phyloP scores from a whole-genome alignment of 2,113 vertebrate species.

The Polypterus senegalus region DNA sequence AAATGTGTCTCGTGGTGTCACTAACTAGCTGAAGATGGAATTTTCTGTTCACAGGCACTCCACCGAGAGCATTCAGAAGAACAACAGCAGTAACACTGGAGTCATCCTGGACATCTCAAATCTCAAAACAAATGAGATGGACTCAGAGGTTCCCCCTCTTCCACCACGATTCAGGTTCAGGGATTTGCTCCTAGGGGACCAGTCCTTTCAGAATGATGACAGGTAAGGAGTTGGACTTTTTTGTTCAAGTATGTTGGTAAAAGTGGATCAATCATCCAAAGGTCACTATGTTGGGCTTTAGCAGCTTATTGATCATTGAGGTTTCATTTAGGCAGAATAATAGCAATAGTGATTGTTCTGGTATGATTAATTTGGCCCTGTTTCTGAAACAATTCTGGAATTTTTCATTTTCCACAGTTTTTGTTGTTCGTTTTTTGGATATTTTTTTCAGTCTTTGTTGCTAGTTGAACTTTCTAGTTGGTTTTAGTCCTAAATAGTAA shows the following conservation, averaged over 20 bases:
- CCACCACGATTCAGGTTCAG: slow-evolving; percentile 89
- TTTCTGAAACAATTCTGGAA: no score
- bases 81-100: slow-evolving; percentile 57
- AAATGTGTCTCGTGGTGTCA: no score
- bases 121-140: slow-evolving; percentile 74
- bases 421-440: no score
- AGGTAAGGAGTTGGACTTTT: slow-evolving; percentile 49
- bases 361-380: no score
- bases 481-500: no score
- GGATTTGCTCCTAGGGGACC: slow-evolving; percentile 88
- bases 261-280: not conserved
- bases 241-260: not conserved
- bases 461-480: no score
- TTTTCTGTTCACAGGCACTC: slow-evolving; percentile 46
- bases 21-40: no score
- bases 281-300: not conserved
- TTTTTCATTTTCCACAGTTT: no score
- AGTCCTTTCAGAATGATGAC: slow-evolving; percentile 82
- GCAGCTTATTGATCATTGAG: no score
- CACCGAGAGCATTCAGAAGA: slow-evolving; percentile 44
- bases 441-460: no score
- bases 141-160: slow-evolving; percentile 77
- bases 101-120: slow-evolving; percentile 65
- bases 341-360: no score
- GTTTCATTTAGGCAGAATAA: no score